Percentiles rank a stretch among this genome's conserved stretches.
phyloP scores from a whole-genome alignment of 2,113 vertebrate species.

The Apteryx owenii region DNA sequence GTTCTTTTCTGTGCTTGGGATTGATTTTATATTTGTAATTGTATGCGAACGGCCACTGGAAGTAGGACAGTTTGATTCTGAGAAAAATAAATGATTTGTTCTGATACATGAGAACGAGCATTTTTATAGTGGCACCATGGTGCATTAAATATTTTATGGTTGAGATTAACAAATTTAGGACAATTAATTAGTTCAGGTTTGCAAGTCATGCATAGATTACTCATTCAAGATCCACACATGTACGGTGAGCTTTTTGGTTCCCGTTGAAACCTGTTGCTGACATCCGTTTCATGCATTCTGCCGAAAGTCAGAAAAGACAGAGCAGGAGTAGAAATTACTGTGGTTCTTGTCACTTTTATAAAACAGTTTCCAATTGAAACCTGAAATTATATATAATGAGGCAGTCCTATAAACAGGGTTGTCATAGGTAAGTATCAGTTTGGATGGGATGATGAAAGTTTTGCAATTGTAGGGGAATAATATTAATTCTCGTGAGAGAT shows the following conservation, averaged over 20 bases:
- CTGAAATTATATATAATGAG: slow-evolving; percentile 51
- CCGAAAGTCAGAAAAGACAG: not conserved
- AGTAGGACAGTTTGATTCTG: not conserved
- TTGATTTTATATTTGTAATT: not conserved
- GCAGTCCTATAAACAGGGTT: not conserved
- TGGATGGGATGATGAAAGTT: slow-evolving; percentile 34
- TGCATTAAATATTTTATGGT: not conserved
- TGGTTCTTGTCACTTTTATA: slow-evolving; percentile 33
- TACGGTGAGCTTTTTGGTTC: not conserved
- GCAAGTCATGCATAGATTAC: not conserved
- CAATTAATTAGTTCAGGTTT: slow-evolving; percentile 48
- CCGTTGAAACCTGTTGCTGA: not conserved
- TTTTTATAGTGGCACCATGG: not conserved
- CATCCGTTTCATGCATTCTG: not conserved
- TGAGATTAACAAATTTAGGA: not conserved
- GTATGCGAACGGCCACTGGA: not conserved
- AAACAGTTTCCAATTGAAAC: slow-evolving; percentile 34
- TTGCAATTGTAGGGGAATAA: not conserved
- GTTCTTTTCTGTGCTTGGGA: not conserved
- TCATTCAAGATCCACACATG: not conserved
- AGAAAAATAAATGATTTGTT: not conserved
- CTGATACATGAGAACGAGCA: fast-evolving
- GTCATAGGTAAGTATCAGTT: slow-evolving; percentile 4
- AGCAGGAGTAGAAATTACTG: not conserved
- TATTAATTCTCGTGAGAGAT: slow-evolving; percentile 48